Percentiles rank a stretch among this genome's conserved stretches.
Conservation (phyloP, 2,113 vertebrate genomes). For the Lampris megalopsis region DNA sequence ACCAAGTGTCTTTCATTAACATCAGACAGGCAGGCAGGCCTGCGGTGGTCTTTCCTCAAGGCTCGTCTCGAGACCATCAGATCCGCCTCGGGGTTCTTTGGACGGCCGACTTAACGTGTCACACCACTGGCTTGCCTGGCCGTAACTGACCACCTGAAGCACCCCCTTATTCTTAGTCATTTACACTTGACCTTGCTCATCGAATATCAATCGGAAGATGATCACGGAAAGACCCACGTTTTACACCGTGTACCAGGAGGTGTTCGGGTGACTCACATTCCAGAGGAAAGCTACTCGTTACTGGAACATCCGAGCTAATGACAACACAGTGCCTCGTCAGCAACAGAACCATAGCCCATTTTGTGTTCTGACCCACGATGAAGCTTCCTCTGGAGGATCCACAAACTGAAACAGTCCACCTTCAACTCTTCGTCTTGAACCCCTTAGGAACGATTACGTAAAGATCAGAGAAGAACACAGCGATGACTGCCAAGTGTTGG, state of each 20-base stretch:
- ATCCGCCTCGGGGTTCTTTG: not conserved
- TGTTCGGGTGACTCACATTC: not conserved
- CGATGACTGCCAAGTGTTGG: not conserved
- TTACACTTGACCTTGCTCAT: not conserved
- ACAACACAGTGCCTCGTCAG: not conserved
- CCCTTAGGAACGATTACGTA: no score
- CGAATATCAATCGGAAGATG: not conserved
- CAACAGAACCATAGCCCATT: not conserved
- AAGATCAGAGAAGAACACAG: not conserved
- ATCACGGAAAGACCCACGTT: not conserved
- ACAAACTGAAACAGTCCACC: no score
- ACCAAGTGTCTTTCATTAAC: not conserved
- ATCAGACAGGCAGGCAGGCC: not conserved
- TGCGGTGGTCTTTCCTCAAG: not conserved
- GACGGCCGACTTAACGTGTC: not conserved
- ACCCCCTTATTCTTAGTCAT: not conserved
- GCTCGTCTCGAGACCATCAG: not conserved
- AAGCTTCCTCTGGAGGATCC: not conserved
- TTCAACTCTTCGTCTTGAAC: no score
- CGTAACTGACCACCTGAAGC: not conserved
- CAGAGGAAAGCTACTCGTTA: not conserved
- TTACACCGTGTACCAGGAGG: not conserved
- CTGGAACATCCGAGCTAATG: not conserved
- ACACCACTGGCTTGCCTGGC: not conserved
- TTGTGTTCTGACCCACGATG: not conserved